Conservation (phyloP, 2,797 vertebrate species). For the Phataginus tetradactyla region DNA sequence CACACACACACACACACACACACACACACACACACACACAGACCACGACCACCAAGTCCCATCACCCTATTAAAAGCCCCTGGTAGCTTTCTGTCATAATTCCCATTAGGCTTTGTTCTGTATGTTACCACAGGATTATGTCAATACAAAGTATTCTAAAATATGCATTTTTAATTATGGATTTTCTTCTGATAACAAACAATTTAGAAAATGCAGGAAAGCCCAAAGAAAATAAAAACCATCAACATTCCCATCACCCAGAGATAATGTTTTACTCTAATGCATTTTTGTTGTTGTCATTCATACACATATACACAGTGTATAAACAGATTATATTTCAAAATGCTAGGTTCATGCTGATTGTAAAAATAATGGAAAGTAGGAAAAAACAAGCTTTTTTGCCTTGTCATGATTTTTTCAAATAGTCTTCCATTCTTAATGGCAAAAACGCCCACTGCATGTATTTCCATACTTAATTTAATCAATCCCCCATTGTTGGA, state of each 20-base stretch:
- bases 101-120: background rate
- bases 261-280: background rate
- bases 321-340: background rate
- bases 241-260: background rate
- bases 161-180: background rate
- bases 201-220: constrained; percentile 9
- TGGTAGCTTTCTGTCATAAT: background rate
- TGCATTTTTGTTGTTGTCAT: background rate
- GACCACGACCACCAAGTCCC: background rate
- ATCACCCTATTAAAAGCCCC: background rate
- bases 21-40: no score
- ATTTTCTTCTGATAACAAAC: background rate
- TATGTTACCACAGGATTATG: background rate
- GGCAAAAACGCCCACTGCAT: background rate
- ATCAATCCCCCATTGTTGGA: background rate
- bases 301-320: background rate
- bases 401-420: background rate
- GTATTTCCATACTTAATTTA: background rate
- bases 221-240: constrained; percentile 13
- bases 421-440: constrained; percentile 35
- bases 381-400: background rate
- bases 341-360: background rate
- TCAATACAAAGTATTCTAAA: background rate
- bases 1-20: no score
- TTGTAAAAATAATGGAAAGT: background rate